Evolutionary conservation across 2,888 invertebrate genomes (phyloP).

Genomic region (Dynastes grantii): DNA sequence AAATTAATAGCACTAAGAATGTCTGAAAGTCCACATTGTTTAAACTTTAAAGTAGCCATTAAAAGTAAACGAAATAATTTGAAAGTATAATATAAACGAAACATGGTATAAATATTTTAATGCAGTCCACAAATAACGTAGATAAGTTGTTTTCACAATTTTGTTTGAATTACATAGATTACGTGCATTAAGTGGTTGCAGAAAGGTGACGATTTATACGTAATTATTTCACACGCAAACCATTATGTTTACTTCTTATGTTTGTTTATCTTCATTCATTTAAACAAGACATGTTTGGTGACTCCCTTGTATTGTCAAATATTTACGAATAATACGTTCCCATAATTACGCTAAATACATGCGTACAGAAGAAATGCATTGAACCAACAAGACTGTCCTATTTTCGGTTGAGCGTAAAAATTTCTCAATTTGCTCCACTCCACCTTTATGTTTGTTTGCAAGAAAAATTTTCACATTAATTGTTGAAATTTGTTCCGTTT

Average conservation of each 20-base stretch:
- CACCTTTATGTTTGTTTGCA: slow-evolving; percentile 17
- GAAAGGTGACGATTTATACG: neutral
- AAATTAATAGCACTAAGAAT: no score
- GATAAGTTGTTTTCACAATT: neutral
- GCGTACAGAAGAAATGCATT: slow-evolving; percentile 6
- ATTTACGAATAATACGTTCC: slow-evolving; percentile 8
- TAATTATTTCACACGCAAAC: neutral
- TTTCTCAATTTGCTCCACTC: slow-evolving; percentile 1
- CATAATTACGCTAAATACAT: slow-evolving; percentile 1
- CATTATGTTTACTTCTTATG: neutral
- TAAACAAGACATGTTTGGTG: neutral
- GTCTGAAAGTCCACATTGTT: no score
- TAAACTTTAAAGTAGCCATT: no score
- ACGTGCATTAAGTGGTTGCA: neutral
- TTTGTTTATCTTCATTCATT: slow-evolving; percentile 7
- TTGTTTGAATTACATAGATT: neutral
- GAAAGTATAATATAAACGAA: no score
- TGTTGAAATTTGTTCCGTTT: slow-evolving; percentile 29
- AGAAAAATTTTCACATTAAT: slow-evolving; percentile 27
- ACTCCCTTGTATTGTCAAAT: neutral
- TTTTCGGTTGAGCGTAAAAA: slow-evolving; percentile 10
- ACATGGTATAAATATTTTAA: no score
- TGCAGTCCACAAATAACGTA: no score
- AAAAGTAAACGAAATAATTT: no score
- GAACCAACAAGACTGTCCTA: slow-evolving; percentile 4